These are phyloP conservation scores for Mustela nigripes DNA, from an alignment of 2,113 vertebrate species.

Conservation along the genomic window DNA sequence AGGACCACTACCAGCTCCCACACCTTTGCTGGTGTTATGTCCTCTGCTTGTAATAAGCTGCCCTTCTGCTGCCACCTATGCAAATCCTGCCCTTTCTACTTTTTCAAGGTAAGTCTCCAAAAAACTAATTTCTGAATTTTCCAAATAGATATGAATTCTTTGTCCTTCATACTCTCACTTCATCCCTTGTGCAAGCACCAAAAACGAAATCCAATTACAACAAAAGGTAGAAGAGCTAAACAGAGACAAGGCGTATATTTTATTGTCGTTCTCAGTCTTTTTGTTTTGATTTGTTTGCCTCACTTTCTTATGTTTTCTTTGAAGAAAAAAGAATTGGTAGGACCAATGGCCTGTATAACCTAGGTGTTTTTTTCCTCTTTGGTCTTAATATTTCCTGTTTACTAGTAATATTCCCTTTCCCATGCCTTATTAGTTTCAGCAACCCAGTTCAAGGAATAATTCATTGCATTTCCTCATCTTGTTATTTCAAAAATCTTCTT, in stretches of 20 bases:
- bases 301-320: not conserved
- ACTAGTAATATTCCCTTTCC: not conserved
- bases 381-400: not conserved
- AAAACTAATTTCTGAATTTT: slow-evolving; percentile 2
- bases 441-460: not conserved
- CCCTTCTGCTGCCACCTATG: not conserved
- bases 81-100: not conserved
- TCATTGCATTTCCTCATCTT: not conserved
- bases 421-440: not conserved
- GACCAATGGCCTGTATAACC: not conserved
- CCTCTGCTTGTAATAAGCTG: not conserved
- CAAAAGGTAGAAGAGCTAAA: not conserved
- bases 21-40: not conserved
- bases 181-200: not conserved
- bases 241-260: not conserved
- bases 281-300: not conserved
- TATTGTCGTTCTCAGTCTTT: not conserved
- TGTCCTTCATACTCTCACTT: not conserved
- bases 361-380: not conserved
- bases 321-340: not conserved
- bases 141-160: slow-evolving; percentile 9
- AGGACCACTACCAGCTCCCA: not conserved
- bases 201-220: slow-evolving; percentile 24
- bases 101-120: not conserved
- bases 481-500: not conserved